phyloP scores from a whole-genome alignment of 2,797 vertebrate species.

The Heteromormyrus szaboi region DNA sequence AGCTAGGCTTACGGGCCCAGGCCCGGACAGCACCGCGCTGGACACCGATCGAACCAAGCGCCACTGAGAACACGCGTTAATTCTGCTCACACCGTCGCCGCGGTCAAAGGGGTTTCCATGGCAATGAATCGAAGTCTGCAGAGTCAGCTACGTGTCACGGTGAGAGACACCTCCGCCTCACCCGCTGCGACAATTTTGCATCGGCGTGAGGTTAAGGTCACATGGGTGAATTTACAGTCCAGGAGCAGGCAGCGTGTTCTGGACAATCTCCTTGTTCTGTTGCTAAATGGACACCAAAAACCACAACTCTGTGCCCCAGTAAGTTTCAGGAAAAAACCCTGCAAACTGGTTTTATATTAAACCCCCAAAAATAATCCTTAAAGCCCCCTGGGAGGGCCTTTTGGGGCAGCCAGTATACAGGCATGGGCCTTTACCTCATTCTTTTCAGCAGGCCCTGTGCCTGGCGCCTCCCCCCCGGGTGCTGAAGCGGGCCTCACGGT shows the following conservation, averaged over 20 bases:
- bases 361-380: neutral
- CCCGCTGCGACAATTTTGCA: neutral
- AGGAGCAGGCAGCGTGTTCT: neutral
- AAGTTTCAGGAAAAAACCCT: neutral
- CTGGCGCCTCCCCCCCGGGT: slow-evolving; percentile 68
- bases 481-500: slow-evolving; percentile 63
- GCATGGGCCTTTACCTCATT: slow-evolving; percentile 72
- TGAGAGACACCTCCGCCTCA: neutral
- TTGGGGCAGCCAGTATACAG: neutral
- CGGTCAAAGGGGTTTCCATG: neutral
- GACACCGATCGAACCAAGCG: neutral
- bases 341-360: neutral
- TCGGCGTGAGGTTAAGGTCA: neutral
- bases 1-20: neutral
- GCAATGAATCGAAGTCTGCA: neutral
- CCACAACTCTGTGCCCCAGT: neutral
- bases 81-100: neutral
- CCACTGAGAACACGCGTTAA: neutral
- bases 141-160: neutral
- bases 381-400: neutral
- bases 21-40: neutral
- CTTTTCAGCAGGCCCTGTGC: slow-evolving; percentile 63
- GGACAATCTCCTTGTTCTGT: neutral
- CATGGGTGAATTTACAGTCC: neutral
- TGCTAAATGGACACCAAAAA: neutral